phyloP scores from a whole-genome alignment of 2,797 vertebrate species.

The Prionace glauca region DNA sequence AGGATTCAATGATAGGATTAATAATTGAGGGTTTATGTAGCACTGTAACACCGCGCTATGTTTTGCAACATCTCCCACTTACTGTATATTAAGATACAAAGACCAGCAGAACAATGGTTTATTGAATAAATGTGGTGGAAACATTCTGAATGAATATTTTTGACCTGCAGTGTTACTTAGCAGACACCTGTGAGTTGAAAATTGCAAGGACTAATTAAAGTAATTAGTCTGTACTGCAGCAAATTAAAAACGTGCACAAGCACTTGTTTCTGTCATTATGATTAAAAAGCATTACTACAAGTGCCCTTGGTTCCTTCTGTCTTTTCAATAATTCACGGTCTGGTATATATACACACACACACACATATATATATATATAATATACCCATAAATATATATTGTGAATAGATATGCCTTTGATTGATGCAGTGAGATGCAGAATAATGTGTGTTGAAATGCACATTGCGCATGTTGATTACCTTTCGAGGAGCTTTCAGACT shows the following conservation, averaged over 20 bases:
- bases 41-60: not conserved
- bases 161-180: slow-evolving; percentile 43
- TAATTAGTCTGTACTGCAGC: slow-evolving; percentile 42
- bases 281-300: slow-evolving; percentile 39
- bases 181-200: slow-evolving; percentile 36
- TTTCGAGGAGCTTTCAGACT: slow-evolving; percentile 16
- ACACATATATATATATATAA: not conserved
- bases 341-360: slow-evolving; percentile 46
- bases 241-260: slow-evolving; percentile 43
- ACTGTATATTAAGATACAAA: not conserved
- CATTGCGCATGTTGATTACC: not conserved
- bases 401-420: slow-evolving; percentile 50
- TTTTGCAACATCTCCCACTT: not conserved
- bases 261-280: slow-evolving; percentile 43
- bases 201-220: slow-evolving; percentile 45
- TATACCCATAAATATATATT: slow-evolving; percentile 42
- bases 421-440: slow-evolving; percentile 56
- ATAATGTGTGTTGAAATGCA: slow-evolving; percentile 45
- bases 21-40: too few species aligned
- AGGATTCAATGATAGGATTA: not conserved
- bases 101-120: not conserved
- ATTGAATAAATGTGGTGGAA: not conserved
- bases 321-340: slow-evolving; percentile 47
- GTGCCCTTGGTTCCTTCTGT: slow-evolving; percentile 44
- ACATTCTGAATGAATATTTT: slow-evolving; percentile 39